Conservation (phyloP, 2,797 vertebrate genomes). For the Bucorvus abyssinicus region DNA sequence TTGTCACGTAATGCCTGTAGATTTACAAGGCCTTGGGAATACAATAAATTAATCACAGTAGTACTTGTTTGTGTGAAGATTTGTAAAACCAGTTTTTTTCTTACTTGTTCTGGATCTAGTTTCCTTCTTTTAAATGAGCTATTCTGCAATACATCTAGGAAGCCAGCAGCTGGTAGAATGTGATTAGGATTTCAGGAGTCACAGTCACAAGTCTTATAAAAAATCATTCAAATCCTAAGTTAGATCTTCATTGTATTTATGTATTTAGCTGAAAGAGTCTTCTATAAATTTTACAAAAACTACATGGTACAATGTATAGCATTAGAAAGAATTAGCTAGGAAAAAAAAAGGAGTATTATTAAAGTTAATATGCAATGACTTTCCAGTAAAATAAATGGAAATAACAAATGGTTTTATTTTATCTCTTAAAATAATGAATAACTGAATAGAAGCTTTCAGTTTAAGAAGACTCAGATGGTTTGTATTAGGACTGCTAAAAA, state of each 20-base stretch:
- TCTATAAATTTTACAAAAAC: slow-evolving; percentile 20
- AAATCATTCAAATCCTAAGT: not conserved
- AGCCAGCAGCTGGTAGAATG: not conserved
- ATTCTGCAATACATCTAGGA: not conserved
- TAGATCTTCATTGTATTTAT: not conserved
- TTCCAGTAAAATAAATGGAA: slow-evolving; percentile 39
- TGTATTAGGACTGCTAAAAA: slow-evolving; percentile 60
- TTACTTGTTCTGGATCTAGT: not conserved
- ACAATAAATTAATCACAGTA: slow-evolving; percentile 71
- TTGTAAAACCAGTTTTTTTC: slow-evolving; percentile 58
- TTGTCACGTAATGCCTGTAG: slow-evolving; percentile 50
- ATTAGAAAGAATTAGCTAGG: not conserved
- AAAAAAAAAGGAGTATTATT: not conserved
- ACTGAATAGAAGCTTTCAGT: slow-evolving; percentile 51
- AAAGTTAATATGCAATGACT: not conserved
- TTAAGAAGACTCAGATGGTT: slow-evolving; percentile 66
- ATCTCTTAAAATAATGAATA: slow-evolving; percentile 59
- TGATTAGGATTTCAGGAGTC: not conserved
- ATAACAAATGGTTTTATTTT: slow-evolving; percentile 58
- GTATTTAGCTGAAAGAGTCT: not conserved
- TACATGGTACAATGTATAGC: not conserved
- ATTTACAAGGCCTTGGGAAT: slow-evolving; percentile 68
- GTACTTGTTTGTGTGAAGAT: slow-evolving; percentile 64
- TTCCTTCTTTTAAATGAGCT: slow-evolving; percentile 3
- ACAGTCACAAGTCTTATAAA: not conserved